Evolutionary conservation across 2,113 vertebrate species (phyloP), one percentile per base, ranked within the genome.

Genomic region (Dolichallabes microphthalmus): DNA sequence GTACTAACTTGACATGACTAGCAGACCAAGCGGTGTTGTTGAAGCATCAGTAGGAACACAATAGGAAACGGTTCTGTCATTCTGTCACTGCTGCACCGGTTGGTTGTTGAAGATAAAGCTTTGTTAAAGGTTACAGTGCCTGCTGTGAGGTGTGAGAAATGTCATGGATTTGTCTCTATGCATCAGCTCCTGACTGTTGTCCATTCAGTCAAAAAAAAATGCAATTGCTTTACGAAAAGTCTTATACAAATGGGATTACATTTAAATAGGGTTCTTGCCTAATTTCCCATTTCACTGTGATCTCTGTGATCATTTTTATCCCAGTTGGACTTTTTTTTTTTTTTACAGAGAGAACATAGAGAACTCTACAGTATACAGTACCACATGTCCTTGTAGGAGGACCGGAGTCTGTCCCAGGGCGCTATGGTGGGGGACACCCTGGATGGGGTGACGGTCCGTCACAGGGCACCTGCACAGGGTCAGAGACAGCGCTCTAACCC

Each of bases 61-160:
- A 71, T 14, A 15, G 39, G 50, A 35, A 55, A 79, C 25, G 39
- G n/a, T 25, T 68, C 19, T 58, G 79, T 68, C 27, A 32, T 78
- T 55, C 19, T 79, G 32, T 55, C 74, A 73, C 6, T 32, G 66
- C 66, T 17, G 4, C 27, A 15, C 27, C 55, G 80, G 20, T 45
- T 85, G 74, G 60, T 8, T 66, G n/a, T 50, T 73, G 45, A 88
- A 80, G 60, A 66, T 80, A 68, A 82, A 80, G 74, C 85, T 83
- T 71, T 74, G n/a, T 60, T 73, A 78, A 85, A 86, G 82, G 82
- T 86, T 84, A 25, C 77, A 78, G 52, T 76, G 77, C 50, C 78
- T 74, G 35, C 73, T 60, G 57, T 80, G 78, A 86, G 22, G 52
- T 63, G 75, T 45, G 45, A 39, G 55, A 88, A 88, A 86, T 88